A percentile compares a stretch with the other conserved stretches of the same genome.
phyloP scores from a whole-genome alignment of 1,140 invertebrate species.

The Papilio polytes region DNA sequence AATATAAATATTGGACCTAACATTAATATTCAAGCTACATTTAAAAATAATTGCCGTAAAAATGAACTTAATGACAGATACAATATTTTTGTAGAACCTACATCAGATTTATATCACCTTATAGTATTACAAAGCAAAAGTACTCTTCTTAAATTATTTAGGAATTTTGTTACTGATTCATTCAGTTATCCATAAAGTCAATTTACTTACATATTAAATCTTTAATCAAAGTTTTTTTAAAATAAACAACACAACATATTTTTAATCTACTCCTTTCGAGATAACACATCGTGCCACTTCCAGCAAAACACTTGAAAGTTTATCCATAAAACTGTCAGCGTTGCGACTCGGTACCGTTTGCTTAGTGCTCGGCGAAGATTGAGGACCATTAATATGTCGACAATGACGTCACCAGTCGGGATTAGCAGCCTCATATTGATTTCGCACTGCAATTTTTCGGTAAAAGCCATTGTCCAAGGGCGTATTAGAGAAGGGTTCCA shows the following conservation, averaged over 20 bases:
- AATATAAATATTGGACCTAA: no score
- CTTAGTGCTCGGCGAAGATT: conserved; percentile 48
- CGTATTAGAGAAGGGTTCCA: background rate
- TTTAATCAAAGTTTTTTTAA: no score
- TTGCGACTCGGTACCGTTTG: conserved; percentile 44
- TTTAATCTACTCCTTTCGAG: background rate
- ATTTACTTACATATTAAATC: no score
- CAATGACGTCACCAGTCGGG: conserved; percentile 17
- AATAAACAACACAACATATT: background rate
- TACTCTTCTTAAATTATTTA: no score
- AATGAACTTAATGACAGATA: no score
- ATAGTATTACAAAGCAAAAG: no score
- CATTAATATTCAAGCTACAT: no score
- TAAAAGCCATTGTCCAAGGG: background rate
- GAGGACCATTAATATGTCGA: conserved; percentile 48
- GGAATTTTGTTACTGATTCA: no score
- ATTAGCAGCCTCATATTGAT: conserved; percentile 34
- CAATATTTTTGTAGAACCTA: no score
- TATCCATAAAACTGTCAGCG: conserved; percentile 45
- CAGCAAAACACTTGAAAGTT: conserved; percentile 44
- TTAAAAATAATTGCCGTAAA: no score
- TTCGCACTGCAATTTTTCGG: conserved; percentile 7
- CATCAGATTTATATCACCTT: no score
- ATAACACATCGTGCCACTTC: conserved; percentile 41
- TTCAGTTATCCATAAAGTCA: no score